Evolutionary conservation across 2,888 invertebrate species (phyloP), one percentile per base, ranked within the genome.

Genomic region (Thysanoteuthis rhombus): DNA sequence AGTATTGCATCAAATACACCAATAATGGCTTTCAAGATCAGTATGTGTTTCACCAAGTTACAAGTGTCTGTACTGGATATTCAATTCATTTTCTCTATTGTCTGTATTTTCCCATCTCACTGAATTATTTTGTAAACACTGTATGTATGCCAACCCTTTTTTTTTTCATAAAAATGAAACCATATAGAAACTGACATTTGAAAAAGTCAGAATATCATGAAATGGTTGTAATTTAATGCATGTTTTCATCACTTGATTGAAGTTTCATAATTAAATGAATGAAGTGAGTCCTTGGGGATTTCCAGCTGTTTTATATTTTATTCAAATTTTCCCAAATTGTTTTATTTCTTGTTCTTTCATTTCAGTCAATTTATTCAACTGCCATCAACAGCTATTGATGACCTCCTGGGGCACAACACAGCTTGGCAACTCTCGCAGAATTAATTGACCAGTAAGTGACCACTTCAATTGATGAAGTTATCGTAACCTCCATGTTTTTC

Each of bases 361-460:
- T 52, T 52, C 52, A 52, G 25, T 52, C 52, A 75, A 75, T 75
- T 75, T 75, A n/a, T n/a, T 75, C 12, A n/a, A 75, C n/a, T 36
- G n/a, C 75, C 75, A 75, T 75, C 75, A 36, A 36, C n/a, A 75
- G 75, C 36, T 75, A 75, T 75, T 75, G 75, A 75, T 75, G 75
- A 75, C 75, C 75, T 75, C 75, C n/a, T 75, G 75, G 75, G 75
- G 75, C 75, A 75, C 16, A n/a, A 12, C 5, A n/a, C 19, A 36
- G 75, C 36, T 3, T 12, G 0, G n/a, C 12, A 75, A 36, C 75
- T 75, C 36, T 75, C n/a, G 36, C 22, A 25, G n/a, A 75, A 75
- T 75, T 75, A 75, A 75, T 75, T 75, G 75, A n/a, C 75, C 75
- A 75, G 75, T 75, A 75, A 75, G 75, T n/a, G 75, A 75, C n/a